Conservation (phyloP, 1,140 invertebrate species). For the Mizuhopecten yessoensis region DNA sequence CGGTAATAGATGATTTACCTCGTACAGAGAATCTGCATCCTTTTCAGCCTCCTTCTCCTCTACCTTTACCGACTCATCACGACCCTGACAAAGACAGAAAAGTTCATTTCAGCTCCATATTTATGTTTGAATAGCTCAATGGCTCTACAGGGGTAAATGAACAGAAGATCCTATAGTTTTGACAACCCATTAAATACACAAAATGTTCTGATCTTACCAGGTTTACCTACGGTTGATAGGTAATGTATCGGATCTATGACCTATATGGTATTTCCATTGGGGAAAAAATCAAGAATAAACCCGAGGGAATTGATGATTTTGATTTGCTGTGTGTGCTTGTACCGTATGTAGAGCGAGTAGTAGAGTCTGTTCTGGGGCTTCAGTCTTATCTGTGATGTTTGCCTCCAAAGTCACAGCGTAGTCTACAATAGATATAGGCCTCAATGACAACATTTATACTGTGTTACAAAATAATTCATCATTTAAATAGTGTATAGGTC, state of each 20-base stretch:
- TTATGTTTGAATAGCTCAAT: not conserved
- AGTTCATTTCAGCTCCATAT: not conserved
- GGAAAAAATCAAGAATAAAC: not conserved
- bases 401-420: slow-evolving; percentile 72
- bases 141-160: too few species aligned
- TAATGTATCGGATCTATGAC: not conserved
- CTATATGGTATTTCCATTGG: not conserved
- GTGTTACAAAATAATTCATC: too few species aligned
- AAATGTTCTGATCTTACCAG: too few species aligned
- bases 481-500: too few species aligned
- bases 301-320: not conserved
- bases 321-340: too few species aligned
- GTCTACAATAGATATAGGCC: slow-evolving; percentile 61
- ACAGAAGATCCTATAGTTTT: not conserved
- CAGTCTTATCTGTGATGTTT: slow-evolving; percentile 68
- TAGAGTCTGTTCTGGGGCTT: slow-evolving; percentile 69
- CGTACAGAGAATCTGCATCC: slow-evolving; percentile 69
- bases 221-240: too few species aligned
- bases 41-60: slow-evolving; percentile 65
- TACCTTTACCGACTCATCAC: slow-evolving; percentile 63
- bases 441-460: too few species aligned
- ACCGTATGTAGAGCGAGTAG: slow-evolving; percentile 71
- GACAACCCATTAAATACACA: too few species aligned
- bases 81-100: slow-evolving; percentile 56
- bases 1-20: slow-evolving; percentile 55